Evolutionary conservation across 2,888 invertebrate species (phyloP).

Genomic region (Plagodis dolabraria): DNA sequence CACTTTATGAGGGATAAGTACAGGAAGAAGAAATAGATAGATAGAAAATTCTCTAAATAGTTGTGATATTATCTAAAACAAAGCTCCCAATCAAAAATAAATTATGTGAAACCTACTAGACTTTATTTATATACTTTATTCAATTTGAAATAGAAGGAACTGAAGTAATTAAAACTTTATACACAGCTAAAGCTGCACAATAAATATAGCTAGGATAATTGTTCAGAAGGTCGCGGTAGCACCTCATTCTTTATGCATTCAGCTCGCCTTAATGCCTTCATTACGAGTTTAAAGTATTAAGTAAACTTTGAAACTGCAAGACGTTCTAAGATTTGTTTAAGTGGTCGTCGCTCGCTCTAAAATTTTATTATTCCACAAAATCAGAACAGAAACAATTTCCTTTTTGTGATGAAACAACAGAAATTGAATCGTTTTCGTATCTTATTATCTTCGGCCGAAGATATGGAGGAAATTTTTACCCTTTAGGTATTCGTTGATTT

Average conservation of each 20-base stretch:
- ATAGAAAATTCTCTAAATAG: too few relatives aligned
- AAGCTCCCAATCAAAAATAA: too few relatives aligned
- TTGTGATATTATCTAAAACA: too few relatives aligned
- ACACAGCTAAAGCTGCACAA: conserved; percentile 32
- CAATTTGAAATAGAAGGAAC: conserved; percentile 2
- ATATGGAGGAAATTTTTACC: conserved; percentile 4
- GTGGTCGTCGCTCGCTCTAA: conserved; percentile 53
- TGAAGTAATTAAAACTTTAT: conserved; percentile 16
- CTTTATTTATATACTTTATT: conserved; percentile 2
- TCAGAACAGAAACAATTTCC: conserved; percentile 49
- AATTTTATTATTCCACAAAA: conserved; percentile 44
- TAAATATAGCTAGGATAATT: conserved; percentile 63
- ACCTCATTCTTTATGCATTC: conserved; percentile 80
- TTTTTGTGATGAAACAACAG: conserved; percentile 36
- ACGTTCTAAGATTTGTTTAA: conserved; percentile 73
- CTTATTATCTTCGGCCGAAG: conserved; percentile 15
- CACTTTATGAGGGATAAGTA: too few relatives aligned
- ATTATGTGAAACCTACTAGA: too few relatives aligned
- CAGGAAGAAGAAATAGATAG: too few relatives aligned
- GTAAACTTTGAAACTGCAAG: conserved; percentile 72
- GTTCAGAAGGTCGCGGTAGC: conserved; percentile 65
- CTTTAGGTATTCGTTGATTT: neutral
- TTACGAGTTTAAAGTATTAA: conserved; percentile 84
- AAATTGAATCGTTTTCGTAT: conserved; percentile 16
- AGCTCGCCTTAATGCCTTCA: conserved; percentile 80